Evolutionary conservation across 2,888 invertebrate species (phyloP).

Genomic region (Eristalis pertinax): DNA sequence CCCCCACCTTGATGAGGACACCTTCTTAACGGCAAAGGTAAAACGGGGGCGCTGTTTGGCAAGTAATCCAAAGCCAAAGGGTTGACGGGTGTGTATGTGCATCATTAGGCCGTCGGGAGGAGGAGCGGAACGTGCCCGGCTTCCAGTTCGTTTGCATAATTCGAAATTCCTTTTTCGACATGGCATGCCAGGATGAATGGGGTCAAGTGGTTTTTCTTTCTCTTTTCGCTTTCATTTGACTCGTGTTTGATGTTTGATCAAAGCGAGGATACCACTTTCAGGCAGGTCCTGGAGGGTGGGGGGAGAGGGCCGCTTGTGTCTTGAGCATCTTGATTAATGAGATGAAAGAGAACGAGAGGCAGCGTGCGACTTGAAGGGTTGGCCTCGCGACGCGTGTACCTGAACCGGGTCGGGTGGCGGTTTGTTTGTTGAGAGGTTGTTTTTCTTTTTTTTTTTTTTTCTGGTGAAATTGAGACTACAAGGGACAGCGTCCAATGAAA

Average conservation of each 20-base stretch:
- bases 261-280: slow-evolving; percentile 39
- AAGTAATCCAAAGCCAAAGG: slow-evolving; percentile 48
- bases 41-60: slow-evolving; percentile 35
- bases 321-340: slow-evolving; percentile 28
- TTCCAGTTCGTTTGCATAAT: slow-evolving; percentile 60
- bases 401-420: neutral
- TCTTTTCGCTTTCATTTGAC: slow-evolving; percentile 11
- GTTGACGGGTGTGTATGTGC: neutral
- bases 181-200: slow-evolving; percentile 42
- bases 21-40: slow-evolving; percentile 65
- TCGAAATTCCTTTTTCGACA: slow-evolving; percentile 35
- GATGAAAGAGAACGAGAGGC: neutral
- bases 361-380: neutral
- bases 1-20: slow-evolving; percentile 9
- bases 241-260: slow-evolving; percentile 48
- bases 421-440: neutral
- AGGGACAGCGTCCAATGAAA: neutral
- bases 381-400: neutral
- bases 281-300: neutral
- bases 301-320: neutral
- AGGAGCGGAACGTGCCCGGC: slow-evolving; percentile 47
- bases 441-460: neutral
- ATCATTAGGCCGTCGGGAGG: slow-evolving; percentile 28
- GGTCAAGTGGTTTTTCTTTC: slow-evolving; percentile 48
- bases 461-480: no score